These are phyloP conservation scores for Aspiorhynchus laticeps DNA, from an alignment of 2,113 vertebrate genomes.

Conservation along the genomic window DNA sequence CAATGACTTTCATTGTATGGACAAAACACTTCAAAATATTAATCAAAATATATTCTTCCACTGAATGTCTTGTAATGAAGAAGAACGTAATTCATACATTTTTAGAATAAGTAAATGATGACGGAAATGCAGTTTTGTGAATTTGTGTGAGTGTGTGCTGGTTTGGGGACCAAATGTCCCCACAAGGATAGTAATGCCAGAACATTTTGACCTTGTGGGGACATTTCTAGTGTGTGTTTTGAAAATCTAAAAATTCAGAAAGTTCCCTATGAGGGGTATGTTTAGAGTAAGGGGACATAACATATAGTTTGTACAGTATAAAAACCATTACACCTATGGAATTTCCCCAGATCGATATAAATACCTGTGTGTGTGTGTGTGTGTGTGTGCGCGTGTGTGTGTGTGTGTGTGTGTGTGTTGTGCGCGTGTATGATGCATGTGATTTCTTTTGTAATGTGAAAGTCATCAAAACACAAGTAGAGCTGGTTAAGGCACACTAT, in stretches of 20 bases:
- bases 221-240: background rate
- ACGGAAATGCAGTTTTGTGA: background rate
- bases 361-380: background rate
- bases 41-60: background rate
- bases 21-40: background rate
- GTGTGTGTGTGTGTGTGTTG: no score
- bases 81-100: background rate
- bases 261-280: no score
- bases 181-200: background rate
- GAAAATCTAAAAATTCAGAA: no score
- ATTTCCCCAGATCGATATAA: no score
- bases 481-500: conserved; percentile 66
- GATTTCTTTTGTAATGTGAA: background rate
- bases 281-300: background rate
- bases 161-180: background rate
- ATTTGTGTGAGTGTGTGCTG: background rate
- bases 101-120: background rate
- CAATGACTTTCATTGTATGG: background rate
- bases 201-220: background rate
- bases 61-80: background rate
- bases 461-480: background rate
- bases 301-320: background rate
- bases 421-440: background rate
- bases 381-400: no score
- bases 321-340: background rate